Evolutionary conservation across 2,797 vertebrate species (phyloP).

Genomic region (Rhadinocentrus ornatus): DNA sequence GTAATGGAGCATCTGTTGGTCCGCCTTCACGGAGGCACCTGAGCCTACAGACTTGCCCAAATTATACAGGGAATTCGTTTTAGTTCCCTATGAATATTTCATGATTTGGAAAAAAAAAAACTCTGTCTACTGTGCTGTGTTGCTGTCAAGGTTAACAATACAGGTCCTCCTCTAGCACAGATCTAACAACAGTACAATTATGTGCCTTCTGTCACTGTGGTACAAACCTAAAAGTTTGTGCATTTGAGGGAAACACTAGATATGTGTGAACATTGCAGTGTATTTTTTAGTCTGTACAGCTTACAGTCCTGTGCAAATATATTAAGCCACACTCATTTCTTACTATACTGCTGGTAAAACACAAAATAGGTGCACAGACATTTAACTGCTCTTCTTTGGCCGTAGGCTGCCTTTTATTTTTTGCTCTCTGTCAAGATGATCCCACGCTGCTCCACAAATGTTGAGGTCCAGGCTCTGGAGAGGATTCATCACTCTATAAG

Average conservation of each 20-base stretch:
- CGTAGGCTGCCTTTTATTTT: neutral
- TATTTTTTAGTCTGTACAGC: neutral
- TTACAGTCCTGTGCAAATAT: neutral
- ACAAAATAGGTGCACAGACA: neutral
- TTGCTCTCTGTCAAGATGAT: neutral
- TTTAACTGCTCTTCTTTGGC: neutral
- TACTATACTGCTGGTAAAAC: neutral
- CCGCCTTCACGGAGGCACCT: slow-evolving; percentile 23
- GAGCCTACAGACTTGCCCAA: slow-evolving; percentile 1
- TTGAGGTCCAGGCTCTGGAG: neutral
- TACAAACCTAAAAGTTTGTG: slow-evolving; percentile 10
- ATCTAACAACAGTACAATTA: neutral
- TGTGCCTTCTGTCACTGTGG: neutral
- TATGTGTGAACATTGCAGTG: neutral
- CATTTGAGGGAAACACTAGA: neutral
- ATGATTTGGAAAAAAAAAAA: neutral
- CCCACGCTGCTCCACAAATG: neutral
- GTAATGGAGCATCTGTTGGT: slow-evolving; percentile 47
- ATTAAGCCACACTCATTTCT: neutral
- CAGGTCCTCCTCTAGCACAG: neutral
- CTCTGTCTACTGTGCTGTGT: slow-evolving; percentile 9
- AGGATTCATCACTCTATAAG: neutral
- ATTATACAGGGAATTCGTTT: slow-evolving; percentile 14
- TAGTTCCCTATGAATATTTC: neutral
- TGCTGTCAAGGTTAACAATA: slow-evolving; percentile 18